phyloP scores from a whole-genome alignment of 2,113 vertebrate species.

The Varanus salvator region DNA sequence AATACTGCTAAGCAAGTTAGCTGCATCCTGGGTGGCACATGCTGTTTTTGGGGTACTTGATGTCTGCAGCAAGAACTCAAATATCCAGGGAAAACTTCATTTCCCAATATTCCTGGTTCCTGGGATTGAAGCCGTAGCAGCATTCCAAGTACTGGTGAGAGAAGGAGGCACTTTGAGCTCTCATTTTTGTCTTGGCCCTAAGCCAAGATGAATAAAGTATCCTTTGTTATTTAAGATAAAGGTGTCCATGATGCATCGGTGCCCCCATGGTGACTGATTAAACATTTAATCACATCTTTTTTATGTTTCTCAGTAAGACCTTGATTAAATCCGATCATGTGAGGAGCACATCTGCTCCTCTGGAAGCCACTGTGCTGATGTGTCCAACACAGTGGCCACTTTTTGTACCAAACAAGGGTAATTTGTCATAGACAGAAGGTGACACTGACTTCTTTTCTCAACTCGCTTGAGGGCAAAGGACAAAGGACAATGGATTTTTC shows the following conservation, averaged over 20 bases:
- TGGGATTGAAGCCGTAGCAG: background rate
- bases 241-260: background rate
- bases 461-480: background rate
- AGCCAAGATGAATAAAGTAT: background rate
- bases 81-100: background rate
- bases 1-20: background rate
- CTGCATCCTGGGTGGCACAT: background rate
- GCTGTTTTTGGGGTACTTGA: background rate
- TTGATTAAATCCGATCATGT: slow-evolving; percentile 15
- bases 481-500: slow-evolving; percentile 48
- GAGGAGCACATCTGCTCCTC: background rate
- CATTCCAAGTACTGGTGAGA: background rate
- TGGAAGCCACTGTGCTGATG: slow-evolving; percentile 2
- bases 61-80: background rate
- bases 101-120: background rate
- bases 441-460: background rate
- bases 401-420: background rate
- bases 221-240: background rate
- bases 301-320: background rate
- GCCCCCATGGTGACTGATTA: background rate
- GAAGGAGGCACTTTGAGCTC: background rate
- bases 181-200: background rate
- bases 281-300: slow-evolving; percentile 12
- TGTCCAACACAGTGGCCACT: background rate
- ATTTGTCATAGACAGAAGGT: slow-evolving; percentile 44